These are phyloP conservation scores for Tricholaema leucomelas DNA, from an alignment of 2,113 vertebrate species.

Conservation along the genomic window DNA sequence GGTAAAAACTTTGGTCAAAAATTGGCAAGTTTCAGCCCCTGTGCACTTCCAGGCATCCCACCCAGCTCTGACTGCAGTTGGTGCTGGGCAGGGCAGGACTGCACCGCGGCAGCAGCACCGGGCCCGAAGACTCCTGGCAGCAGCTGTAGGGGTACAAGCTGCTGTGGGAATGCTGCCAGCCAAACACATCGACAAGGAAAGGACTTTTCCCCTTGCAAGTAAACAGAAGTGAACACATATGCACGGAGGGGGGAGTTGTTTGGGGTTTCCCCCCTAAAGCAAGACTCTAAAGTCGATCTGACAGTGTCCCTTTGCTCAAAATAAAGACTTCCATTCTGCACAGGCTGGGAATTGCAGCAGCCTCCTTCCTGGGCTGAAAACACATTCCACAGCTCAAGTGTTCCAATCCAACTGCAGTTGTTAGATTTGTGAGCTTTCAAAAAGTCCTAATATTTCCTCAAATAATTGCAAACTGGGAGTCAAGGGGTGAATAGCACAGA, in stretches of 20 bases:
- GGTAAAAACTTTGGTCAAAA: slow-evolving; percentile 9
- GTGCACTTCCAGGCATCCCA: neutral
- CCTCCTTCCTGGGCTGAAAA: neutral
- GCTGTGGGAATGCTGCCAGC: neutral
- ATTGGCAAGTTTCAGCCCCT: neutral
- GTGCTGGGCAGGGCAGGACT: neutral
- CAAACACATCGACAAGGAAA: neutral
- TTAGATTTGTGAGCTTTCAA: neutral
- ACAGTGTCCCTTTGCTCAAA: slow-evolving; percentile 53
- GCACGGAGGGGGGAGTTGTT: neutral
- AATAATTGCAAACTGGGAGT: slow-evolving; percentile 39
- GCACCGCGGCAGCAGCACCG: neutral
- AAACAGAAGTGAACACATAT: neutral
- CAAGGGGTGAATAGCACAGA: slow-evolving; percentile 64
- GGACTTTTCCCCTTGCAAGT: neutral
- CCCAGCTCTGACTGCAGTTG: fast-evolving
- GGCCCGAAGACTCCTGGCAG: neutral
- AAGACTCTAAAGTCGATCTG: neutral
- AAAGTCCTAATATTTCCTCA: neutral
- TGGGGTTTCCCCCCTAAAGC: neutral
- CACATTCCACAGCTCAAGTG: neutral
- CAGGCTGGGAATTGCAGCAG: neutral
- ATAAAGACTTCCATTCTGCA: neutral
- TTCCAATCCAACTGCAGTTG: neutral
- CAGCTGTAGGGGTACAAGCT: neutral